phyloP scores from a whole-genome alignment of 2,113 vertebrate genomes.

The Callionymus lyra region DNA sequence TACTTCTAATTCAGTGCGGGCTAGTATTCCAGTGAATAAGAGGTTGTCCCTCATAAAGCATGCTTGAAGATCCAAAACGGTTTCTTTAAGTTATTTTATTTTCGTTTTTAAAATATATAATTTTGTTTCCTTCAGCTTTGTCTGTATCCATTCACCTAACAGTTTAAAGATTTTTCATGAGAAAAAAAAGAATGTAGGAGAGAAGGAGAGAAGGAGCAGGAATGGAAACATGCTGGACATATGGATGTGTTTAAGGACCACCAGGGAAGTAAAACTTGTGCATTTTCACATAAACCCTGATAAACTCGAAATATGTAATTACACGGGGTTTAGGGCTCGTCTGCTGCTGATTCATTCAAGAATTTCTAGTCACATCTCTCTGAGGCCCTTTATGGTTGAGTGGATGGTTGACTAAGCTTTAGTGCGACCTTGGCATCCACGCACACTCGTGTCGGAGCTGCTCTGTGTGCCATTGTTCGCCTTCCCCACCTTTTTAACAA shows the following conservation, averaged over 20 bases:
- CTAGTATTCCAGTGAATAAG: too few species aligned
- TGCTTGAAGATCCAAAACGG: too few species aligned
- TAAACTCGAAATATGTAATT: slow-evolving; percentile 79
- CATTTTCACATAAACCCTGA: slow-evolving; percentile 74
- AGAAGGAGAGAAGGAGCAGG: slow-evolving; percentile 47
- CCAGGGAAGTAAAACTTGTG: slow-evolving; percentile 74
- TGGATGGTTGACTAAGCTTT: slow-evolving; percentile 53
- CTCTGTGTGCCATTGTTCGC: slow-evolving; percentile 49
- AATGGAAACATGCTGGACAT: slow-evolving; percentile 67
- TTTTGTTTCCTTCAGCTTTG: too few species aligned
- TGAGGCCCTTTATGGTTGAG: slow-evolving; percentile 54
- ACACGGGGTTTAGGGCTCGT: slow-evolving; percentile 72
- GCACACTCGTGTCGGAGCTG: slow-evolving; percentile 25
- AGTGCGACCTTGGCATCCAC: slow-evolving; percentile 34
- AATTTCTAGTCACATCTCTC: slow-evolving; percentile 68
- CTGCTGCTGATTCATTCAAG: slow-evolving; percentile 71
- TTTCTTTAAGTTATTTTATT: too few species aligned
- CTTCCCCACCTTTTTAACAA: slow-evolving; percentile 50
- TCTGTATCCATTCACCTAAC: too few species aligned
- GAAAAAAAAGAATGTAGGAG: slow-evolving; percentile 34
- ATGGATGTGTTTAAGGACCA: slow-evolving; percentile 80
- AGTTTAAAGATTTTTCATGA: too few species aligned
- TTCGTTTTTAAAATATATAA: too few species aligned
- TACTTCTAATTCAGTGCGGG: too few species aligned
- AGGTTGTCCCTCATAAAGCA: too few species aligned